A percentile compares a stretch with the other conserved stretches of the same genome.
These are phyloP conservation scores for Ctenosaura bakeri DNA, from an alignment of 2,797 vertebrate genomes.

Conservation along the genomic window DNA sequence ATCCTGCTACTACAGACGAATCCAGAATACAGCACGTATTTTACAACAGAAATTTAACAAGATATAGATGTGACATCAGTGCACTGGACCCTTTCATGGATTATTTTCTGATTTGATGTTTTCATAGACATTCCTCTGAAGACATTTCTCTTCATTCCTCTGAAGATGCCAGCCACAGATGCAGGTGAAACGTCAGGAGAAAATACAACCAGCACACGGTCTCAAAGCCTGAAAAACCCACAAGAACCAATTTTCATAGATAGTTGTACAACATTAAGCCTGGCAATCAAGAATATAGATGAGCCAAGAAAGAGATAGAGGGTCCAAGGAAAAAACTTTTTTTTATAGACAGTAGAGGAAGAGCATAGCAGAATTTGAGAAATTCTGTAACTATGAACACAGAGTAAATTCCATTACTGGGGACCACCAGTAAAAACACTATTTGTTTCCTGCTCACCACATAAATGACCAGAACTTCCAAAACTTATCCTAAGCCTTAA, in stretches of 20 bases:
- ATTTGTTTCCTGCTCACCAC: neutral
- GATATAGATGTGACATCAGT: neutral
- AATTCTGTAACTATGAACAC: neutral
- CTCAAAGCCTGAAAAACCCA: no score
- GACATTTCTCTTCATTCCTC: no score
- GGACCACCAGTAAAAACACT: neutral
- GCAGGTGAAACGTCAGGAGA: no score
- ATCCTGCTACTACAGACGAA: no score
- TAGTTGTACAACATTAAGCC: no score
- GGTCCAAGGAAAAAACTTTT: neutral
- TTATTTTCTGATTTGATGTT: no score
- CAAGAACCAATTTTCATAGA: no score
- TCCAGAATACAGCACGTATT: neutral
- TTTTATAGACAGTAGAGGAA: neutral
- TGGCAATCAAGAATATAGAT: neutral
- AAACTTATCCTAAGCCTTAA: neutral
- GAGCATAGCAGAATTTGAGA: neutral
- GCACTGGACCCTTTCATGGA: neutral
- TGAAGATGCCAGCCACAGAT: no score
- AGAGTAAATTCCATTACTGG: neutral
- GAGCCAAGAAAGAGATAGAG: neutral
- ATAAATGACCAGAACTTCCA: neutral
- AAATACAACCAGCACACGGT: no score
- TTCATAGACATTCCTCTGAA: no score
- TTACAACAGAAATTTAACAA: conserved; percentile 11